These are phyloP conservation scores for Cremastinae sp. DNA, from an alignment of 2,888 invertebrate species.

Conservation along the genomic window DNA sequence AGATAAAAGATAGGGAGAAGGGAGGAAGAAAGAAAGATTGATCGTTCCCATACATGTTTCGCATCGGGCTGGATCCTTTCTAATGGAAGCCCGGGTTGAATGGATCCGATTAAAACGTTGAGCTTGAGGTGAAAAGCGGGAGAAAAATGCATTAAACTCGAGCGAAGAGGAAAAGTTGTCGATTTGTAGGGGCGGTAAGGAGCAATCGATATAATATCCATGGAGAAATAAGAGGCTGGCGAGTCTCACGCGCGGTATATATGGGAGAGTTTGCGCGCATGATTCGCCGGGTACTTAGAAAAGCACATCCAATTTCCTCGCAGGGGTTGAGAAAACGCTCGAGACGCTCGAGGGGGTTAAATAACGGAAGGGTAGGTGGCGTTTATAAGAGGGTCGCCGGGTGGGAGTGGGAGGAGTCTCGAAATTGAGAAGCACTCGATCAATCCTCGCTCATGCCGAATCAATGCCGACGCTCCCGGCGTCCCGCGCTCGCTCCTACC, in stretches of 20 bases:
- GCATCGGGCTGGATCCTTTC: not conserved
- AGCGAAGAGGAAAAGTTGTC: conserved; percentile 69
- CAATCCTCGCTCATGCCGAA: conserved; percentile 60
- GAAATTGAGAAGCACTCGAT: conserved; percentile 63
- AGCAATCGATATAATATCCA: conserved; percentile 14
- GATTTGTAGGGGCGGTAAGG: conserved; percentile 5
- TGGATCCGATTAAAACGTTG: conserved; percentile 77
- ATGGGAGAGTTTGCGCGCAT: conserved; percentile 9
- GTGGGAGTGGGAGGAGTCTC: conserved; percentile 55
- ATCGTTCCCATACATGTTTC: conserved; percentile 74
- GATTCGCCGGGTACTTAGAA: conserved; percentile 52
- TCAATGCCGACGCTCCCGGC: conserved; percentile 54
- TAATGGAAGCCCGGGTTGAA: conserved; percentile 65
- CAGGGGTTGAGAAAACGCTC: conserved; percentile 46
- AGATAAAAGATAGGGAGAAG: not conserved
- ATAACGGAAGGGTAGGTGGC: conserved; percentile 40
- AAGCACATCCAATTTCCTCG: conserved; percentile 60
- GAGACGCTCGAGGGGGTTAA: conserved; percentile 59
- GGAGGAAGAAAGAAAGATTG: conserved; percentile 65
- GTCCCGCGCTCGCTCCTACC: no score
- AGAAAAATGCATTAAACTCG: conserved; percentile 75
- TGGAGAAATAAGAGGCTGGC: conserved; percentile 28
- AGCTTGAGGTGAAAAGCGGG: conserved; percentile 69
- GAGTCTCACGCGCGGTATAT: conserved; percentile 19
- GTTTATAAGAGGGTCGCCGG: conserved; percentile 17